Evolutionary conservation across 2,113 vertebrate species (phyloP), one percentile per base, ranked within the genome.

Genomic region (Hippocampus zosterae): DNA sequence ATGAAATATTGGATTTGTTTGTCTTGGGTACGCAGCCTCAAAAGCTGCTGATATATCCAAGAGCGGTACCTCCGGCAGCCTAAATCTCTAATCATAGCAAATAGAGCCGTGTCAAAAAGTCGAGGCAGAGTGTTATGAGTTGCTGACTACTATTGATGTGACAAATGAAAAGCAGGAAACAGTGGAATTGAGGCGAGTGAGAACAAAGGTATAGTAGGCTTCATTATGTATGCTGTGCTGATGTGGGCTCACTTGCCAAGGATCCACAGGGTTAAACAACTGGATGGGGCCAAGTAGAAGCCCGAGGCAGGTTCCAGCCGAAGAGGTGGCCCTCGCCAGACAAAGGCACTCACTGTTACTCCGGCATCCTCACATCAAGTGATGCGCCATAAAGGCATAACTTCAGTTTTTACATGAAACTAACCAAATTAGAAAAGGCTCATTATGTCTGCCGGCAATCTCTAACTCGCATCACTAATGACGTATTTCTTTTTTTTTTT

Each of bases 391-490:
- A 72, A 87, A 91, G 81, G 77, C 86, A 87, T 85, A 91, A 91
- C 92, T 92, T 85, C 87, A 89, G 91, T 92, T 93, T 92, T 93
- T 89, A 92, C 87, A 91, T 92, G 90, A 93, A 93, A 91, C 94
- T 81, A 79, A 90, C 86, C 73, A 80, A 73, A 81, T 89, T 90
- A 83, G 84, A 91, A 91, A 90, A 92, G 92, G 85, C 77, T 88
- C 82, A 87, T 92, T 96, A 91, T 95, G 82, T 89, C 88, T 89
- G 74, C 55, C 70, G 86, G 89, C 84, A 90, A 89, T 85, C 91
- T 81, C 88, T 92, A 85, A 92, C 90, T 90, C 90, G 94, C 94
- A 83, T 94, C 93, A 90, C 94, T 93, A 95, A 97, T 96, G 79
- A 89, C 90, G 79, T 81, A 72, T 89, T 87, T 87, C 69, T 88